Percentiles rank a stretch among this genome's conserved stretches.
Evolutionary conservation across 2,888 invertebrate species (phyloP).

Genomic region (Dendrolimus houi): DNA sequence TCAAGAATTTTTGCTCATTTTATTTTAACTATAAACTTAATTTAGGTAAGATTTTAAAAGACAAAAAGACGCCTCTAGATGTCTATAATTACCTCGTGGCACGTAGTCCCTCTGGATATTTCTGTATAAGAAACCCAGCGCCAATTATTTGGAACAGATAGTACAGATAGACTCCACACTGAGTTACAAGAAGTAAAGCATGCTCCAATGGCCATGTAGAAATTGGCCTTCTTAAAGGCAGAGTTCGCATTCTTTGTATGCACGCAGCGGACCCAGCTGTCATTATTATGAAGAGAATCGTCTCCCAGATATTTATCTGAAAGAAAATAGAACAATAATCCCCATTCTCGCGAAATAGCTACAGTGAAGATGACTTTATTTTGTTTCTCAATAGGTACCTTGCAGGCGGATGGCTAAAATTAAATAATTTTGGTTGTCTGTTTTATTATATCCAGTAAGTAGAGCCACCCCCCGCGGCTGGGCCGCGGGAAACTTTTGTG

Average conservation of each 20-base stretch:
- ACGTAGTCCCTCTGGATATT: constrained; percentile 45
- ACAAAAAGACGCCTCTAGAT: not conserved
- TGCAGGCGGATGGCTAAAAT: no score
- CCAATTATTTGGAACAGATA: constrained; percentile 87
- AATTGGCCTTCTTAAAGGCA: constrained; percentile 46
- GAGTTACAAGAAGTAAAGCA: constrained; percentile 84
- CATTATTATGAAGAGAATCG: constrained; percentile 59
- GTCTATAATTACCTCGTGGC: constrained; percentile 45
- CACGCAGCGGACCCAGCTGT: constrained; percentile 56
- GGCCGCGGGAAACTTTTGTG: no score
- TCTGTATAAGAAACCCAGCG: constrained; percentile 75
- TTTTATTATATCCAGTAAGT: no score
- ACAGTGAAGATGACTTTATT: no score
- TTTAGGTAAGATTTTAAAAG: not conserved
- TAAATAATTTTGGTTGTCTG: no score
- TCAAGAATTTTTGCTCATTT: no score
- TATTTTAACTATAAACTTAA: not conserved
- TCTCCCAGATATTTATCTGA: constrained; percentile 77
- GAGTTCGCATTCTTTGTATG: constrained; percentile 54
- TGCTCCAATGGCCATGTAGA: constrained; percentile 77
- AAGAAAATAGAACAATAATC: constrained; percentile 11
- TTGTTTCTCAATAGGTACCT: no score
- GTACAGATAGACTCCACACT: constrained; percentile 87
- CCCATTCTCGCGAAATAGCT: no score
- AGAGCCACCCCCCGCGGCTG: no score